Percentiles rank a stretch among this genome's conserved stretches.
Conservation (phyloP, 1,140 invertebrate species). For the Atta texana region DNA sequence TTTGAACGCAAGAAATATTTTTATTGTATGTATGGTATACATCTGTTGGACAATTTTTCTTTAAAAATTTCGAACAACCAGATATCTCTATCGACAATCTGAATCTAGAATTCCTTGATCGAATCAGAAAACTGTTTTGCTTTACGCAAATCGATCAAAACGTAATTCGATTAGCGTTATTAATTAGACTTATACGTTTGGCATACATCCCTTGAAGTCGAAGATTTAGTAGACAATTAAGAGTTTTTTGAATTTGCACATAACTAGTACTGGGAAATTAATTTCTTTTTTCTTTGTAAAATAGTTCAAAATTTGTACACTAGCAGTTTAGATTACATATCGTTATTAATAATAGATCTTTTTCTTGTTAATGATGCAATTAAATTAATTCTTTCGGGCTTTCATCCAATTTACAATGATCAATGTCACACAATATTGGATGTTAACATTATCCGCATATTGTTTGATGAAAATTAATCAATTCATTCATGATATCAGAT, state of each 20-base stretch:
- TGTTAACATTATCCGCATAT: constrained; percentile 40
- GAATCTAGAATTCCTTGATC: constrained; percentile 20
- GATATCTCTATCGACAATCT: constrained; percentile 30
- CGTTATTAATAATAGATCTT: background rate
- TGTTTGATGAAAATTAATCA: constrained; percentile 48
- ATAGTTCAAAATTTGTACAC: background rate
- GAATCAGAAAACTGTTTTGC: constrained; percentile 31
- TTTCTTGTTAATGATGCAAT: constrained; percentile 28
- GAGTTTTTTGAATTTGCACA: constrained; percentile 4
- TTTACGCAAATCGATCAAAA: constrained; percentile 44
- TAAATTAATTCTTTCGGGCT: constrained; percentile 43
- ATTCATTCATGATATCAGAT: constrained; percentile 21
- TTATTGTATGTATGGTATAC: background rate
- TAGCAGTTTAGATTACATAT: background rate
- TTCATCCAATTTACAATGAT: constrained; percentile 48
- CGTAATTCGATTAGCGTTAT: constrained; percentile 45
- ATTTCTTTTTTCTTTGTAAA: background rate
- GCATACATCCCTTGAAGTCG: background rate
- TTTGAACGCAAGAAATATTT: constrained; percentile 16
- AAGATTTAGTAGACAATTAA: constrained; percentile 27
- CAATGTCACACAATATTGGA: constrained; percentile 43
- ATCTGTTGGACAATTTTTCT: background rate
- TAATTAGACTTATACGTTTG: constrained; percentile 48
- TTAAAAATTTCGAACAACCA: constrained; percentile 14
- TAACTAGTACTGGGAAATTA: background rate